phyloP scores from a whole-genome alignment of 2,797 vertebrate species.

The Apogon hyalosoma region DNA sequence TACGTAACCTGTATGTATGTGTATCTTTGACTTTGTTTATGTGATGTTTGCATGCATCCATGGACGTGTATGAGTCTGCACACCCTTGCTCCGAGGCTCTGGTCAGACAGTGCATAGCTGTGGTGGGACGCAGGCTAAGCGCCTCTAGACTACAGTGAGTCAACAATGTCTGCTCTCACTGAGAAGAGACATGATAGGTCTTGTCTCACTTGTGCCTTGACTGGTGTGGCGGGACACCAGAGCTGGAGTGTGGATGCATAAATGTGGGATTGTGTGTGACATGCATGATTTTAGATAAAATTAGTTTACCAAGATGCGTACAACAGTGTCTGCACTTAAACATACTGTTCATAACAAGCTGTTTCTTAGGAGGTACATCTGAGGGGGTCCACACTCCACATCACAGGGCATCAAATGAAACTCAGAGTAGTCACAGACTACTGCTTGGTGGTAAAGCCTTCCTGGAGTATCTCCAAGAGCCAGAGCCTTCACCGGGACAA shows the following conservation, averaged over 20 bases:
- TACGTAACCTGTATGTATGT: constrained; percentile 52
- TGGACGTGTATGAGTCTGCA: constrained; percentile 71
- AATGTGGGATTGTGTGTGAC: constrained; percentile 21
- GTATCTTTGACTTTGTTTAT: constrained; percentile 62
- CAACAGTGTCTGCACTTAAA: constrained; percentile 36
- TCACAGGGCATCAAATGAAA: too few relatives aligned
- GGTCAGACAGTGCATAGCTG: constrained; percentile 87
- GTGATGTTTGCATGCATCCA: constrained; percentile 66
- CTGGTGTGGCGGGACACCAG: constrained; percentile 59
- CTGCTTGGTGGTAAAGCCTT: too few relatives aligned
- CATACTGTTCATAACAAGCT: constrained; percentile 33
- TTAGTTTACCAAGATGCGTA: constrained; percentile 40
- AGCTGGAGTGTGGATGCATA: constrained; percentile 29
- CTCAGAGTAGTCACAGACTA: too few relatives aligned
- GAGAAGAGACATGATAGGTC: constrained; percentile 78
- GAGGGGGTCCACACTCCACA: too few relatives aligned
- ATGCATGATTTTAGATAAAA: constrained; percentile 40
- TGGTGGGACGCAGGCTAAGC: constrained; percentile 77
- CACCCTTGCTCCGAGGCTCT: constrained; percentile 76
- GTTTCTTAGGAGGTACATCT: neutral
- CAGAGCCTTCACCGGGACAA: too few relatives aligned
- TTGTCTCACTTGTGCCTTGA: constrained; percentile 72
- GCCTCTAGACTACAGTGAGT: constrained; percentile 81
- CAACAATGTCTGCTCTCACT: constrained; percentile 83
- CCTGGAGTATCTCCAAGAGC: too few relatives aligned